Base-by-base conservation (phyloP, 2,888 invertebrate genomes). In the Cataglyphis livida region DNA sequence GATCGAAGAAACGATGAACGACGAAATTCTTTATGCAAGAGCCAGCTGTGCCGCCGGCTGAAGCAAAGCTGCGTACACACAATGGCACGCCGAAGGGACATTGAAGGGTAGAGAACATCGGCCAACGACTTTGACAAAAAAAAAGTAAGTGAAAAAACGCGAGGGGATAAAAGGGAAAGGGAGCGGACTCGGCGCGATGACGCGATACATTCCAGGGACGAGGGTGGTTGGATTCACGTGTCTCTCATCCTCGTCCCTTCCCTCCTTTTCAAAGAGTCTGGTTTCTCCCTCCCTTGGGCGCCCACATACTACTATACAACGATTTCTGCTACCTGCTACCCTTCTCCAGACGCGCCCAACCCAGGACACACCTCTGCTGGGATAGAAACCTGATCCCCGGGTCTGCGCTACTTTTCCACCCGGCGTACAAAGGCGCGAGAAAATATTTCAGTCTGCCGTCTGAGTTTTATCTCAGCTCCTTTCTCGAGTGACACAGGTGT, bases 31-130 rank as follows among this genome's bases (percentile, higher is more conserved):
- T 73, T 18, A 74, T 41, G 85, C 65, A 78, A 25, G 41, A 59
- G 84, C 86, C 92, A 92, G 92, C 91, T 92, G 92, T 90, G 92
- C 85, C 41, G 57, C 57, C 88, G 88, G 89, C 88, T 89, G 90
- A 86, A 85, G 70, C 87, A 88, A 88, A 88, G 91, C 90, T 89
- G 91, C 85, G 87, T 84, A 91, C 81, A 91, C 81, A 91, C 89
- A 90, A 89, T 90, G 81, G 79, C 73, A 76, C 51, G 62, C 44
- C 81, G 87, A 87, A 87, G 85, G 85, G 86, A 78, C 38, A 59
- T 38, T 51, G 78, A 59, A 71, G 68, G 41, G 32, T 51, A 64
- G 76, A 61, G 76, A 82, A 65, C 70, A 79, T 38, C n/a, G 81
- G 64, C 79, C 62, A 62, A 76, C 54, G 61, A 51, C 41, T 41